phyloP scores from a whole-genome alignment of 1,140 invertebrate genomes.

The Reticulitermes speratus region DNA sequence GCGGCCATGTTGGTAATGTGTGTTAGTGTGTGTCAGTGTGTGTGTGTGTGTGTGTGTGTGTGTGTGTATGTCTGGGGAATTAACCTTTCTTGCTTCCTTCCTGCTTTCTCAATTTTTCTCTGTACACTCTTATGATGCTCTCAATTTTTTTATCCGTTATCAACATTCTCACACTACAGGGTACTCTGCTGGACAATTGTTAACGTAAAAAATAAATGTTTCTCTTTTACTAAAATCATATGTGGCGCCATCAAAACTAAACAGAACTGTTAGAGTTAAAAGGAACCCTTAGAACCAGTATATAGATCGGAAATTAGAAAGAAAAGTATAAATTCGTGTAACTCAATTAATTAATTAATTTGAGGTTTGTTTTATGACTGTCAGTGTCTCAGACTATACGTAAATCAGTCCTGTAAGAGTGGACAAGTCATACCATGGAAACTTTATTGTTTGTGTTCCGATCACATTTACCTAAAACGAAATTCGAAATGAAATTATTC shows the following conservation, averaged over 20 bases:
- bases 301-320: no score
- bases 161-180: neutral
- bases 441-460: no score
- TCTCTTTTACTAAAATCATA: neutral
- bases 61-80: constrained; percentile 3
- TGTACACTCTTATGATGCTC: neutral
- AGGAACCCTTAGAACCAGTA: no score
- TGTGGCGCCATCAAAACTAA: neutral
- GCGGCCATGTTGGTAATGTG: neutral
- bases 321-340: no score
- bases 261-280: neutral
- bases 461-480: no score
- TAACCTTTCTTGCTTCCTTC: constrained; percentile 22
- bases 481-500: no score
- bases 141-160: neutral
- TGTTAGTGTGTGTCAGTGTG: neutral
- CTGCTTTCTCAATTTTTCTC: neutral
- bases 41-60: no score
- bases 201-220: neutral
- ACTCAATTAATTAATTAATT: no score
- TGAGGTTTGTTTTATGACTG: no score
- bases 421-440: no score
- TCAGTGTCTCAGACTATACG: no score
- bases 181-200: neutral
- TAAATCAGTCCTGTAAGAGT: no score